Evolutionary conservation across 2,113 vertebrate genomes (phyloP).

Genomic region (Arothron firmamentum): DNA sequence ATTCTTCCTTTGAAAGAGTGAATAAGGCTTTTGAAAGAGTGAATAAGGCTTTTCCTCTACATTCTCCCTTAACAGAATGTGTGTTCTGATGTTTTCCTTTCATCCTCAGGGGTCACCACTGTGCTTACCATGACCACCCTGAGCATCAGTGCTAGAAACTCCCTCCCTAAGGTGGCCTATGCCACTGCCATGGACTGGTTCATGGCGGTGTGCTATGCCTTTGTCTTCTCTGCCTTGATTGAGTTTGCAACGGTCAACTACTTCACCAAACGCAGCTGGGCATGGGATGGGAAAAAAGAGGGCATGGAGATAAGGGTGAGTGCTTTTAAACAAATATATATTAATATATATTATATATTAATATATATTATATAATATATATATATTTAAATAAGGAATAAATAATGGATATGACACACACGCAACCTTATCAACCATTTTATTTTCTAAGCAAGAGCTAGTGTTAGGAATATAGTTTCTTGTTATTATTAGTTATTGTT

Average conservation of each 20-base stretch:
- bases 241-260: conserved; percentile 99
- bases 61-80: not conserved
- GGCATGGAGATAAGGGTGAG: conserved; percentile 93
- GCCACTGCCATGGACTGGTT: conserved; percentile 99
- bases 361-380: too few species aligned
- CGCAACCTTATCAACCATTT: conserved; percentile 4
- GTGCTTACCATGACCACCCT: conserved; percentile 99
- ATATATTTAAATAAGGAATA: not conserved
- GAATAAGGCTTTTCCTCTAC: not conserved
- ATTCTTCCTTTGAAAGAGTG: not conserved
- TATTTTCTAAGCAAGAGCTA: not conserved
- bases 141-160: conserved; percentile 99
- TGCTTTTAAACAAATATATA: conserved; percentile 16
- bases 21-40: not conserved
- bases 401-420: conserved; percentile 9
- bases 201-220: conserved; percentile 99
- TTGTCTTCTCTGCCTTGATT: conserved; percentile 99
- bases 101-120: conserved; percentile 90
- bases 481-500: not conserved
- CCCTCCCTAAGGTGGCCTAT: conserved; percentile 96
- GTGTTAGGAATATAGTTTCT: not conserved
- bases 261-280: conserved; percentile 99
- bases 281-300: conserved; percentile 98
- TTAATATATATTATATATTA: too few species aligned
- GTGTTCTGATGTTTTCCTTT: conserved; percentile 34